Base-by-base conservation (phyloP, 1,140 invertebrate genomes). In the Parapsyche elsis region DNA sequence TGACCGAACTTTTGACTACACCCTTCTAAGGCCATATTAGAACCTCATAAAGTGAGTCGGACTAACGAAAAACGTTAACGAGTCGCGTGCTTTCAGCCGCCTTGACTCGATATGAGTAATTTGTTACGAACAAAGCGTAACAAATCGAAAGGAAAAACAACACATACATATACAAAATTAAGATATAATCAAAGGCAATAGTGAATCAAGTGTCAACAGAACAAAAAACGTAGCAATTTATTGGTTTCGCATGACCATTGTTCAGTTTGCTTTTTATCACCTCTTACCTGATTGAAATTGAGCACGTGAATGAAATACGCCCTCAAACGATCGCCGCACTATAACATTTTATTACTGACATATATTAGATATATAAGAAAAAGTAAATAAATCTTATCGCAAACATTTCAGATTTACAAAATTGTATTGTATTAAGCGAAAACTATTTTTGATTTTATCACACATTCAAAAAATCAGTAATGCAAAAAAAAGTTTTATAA, bases 171-270 rank as follows among this genome's bases (percentile, higher is more conserved):
- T n/a, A n/a, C 64, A 26, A 1, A 14, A 53, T 5, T 53, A 53
- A 14, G 12, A 67, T 14, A 67, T 67, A 26, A 26, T 67, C 23
- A 24, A 26, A 12, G 59, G 24, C 21, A 74, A 79, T 73, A 73
- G n/a, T 74, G 78, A 79, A 73, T 79, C 30, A 53, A 71, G 44
- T 71, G 77, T 73, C 67, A 79, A 79, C 9, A 26, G 70, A 73
- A 79, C 24, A 79, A 74, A 73, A 79, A 57, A 24, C 26, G 24
- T 24, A 67, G 7, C 23, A 49, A 79, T 79, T 79, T 79, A 79
- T 79, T 71, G 77, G 49, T 44, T 79, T 30, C 24, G 12, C 16
- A 9, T 9, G n/a, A 30, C 16, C 24, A 71, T 71, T 71, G 67
- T 24, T 78, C 71, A 21, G 19, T 1, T 46, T n/a, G 71, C 0